Percentiles rank a stretch among this genome's conserved stretches.
Conservation (phyloP, 53 echinoderm and acorn worm species). For the Luidia sarsii region DNA sequence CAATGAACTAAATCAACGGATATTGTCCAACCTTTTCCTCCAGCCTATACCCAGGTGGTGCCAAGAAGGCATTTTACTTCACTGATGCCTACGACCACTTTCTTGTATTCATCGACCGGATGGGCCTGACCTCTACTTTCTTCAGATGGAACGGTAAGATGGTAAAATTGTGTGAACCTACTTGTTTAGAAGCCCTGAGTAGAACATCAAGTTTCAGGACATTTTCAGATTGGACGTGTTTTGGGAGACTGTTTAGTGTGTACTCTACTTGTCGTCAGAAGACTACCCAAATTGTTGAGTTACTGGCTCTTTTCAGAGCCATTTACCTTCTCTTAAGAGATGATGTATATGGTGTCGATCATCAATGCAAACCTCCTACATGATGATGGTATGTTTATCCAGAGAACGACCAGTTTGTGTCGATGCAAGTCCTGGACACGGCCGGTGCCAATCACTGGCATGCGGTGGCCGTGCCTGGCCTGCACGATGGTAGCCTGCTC, state of each 20-base stretch:
- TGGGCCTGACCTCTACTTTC: constrained; percentile 27
- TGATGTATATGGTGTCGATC: too few relatives aligned
- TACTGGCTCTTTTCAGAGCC: too few relatives aligned
- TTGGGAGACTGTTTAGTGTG: background rate
- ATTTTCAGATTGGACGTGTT: background rate
- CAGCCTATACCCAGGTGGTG: constrained; percentile 24
- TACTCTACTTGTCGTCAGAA: background rate
- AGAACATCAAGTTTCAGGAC: too few relatives aligned
- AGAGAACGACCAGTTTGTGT: background rate
- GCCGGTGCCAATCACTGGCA: constrained; percentile 38
- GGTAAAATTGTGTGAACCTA: too few relatives aligned
- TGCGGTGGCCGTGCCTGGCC: background rate
- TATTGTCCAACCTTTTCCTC: too few relatives aligned
- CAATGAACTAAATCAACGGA: too few relatives aligned
- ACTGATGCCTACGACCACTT: constrained; percentile 35
- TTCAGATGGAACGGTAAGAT: constrained; percentile 55
- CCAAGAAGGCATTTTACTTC: constrained; percentile 26
- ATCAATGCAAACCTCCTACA: background rate
- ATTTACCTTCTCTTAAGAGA: too few relatives aligned
- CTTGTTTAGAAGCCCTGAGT: too few relatives aligned
- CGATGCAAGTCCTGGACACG: constrained; percentile 48
- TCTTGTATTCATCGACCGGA: constrained; percentile 26
- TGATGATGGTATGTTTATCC: background rate
- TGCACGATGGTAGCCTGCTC: constrained; percentile 37
- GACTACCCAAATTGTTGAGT: too few relatives aligned